Base-by-base conservation (phyloP, 1,140 invertebrate species). In the Tetraneura akinire region DNA sequence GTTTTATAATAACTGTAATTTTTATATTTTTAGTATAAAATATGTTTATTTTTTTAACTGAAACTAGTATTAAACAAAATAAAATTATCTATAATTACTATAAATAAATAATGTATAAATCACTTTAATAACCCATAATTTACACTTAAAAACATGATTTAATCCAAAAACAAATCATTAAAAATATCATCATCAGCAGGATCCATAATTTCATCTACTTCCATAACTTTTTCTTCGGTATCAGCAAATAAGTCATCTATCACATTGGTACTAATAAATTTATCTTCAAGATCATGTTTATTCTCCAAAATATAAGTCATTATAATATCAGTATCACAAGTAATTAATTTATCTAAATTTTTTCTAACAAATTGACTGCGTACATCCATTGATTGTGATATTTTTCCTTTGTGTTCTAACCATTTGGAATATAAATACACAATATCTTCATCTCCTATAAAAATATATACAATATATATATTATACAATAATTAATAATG, bases 131-230 rank as follows among this genome's bases (percentile, higher is more conserved):
- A 37, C 8, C 32, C 3, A 37, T 37, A 37, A 3, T 37, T 37
- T 37, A 4, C 8, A 37, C 32, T 37, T 37, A 37, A 37, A 37
- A 37, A 37, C 32, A 37, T 37, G 32, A 37, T 21, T 78, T 47
- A 78, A 26, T 78, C 74, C 18, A 78, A 42, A 78, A 78, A 78
- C 55, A 78, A 78, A 23, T 78, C 42, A 62, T 29, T 78, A 29
- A 78, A 78, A 78, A 78, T 78, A 78, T 78, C 74, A 62, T 78
- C 74, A 29, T 78, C 74, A 5, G 37, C 53, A 11, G 74, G 55
- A 60, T 78, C 37, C 74, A 78, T 37, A 3, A 37, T 62, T 78
- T 78, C 74, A 45, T 78, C 55, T 62, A 78, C 9, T 3, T 76
- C 73, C 13, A 57, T 78, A 23, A 26, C 14, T 60, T 60, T 76